Evolutionary conservation across 1,140 invertebrate species (phyloP), one percentile per base, ranked within the genome.

Genomic region (Drosophila aff.): DNA sequence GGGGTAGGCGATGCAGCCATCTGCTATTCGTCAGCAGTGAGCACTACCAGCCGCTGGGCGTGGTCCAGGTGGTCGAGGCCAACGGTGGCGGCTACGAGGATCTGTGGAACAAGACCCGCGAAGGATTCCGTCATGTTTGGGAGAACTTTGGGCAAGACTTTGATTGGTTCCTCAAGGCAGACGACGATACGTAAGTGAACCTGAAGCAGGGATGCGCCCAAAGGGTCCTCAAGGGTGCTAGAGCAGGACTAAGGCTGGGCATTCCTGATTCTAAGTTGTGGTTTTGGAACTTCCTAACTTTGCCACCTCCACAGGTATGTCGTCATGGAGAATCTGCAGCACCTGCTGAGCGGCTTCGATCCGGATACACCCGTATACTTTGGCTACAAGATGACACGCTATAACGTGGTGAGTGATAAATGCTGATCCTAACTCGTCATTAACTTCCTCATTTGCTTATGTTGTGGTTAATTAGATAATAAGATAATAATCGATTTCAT

Each of bases 101-200:
- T 92, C 93, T 99, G n/a, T 99, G 98, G 97, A 97, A 96, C 8
- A 99, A 99, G 93, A 99, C 98, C 0, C 98, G 98, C 93, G 96
- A 96, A 82, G 98, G 97, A 1, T 99, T 99, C 91, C 95, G 96
- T 82, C 97, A 98, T 91, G 94, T 97, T 13, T 98, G 97, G 91
- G 94, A 96, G 52, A 93, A 97, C 82, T 96, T 98, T 89, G 93
- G 95, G 21, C 94, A 97, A 76, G 94, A 97, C 68, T 96, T 95
- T 31, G 98, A 99, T 93, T 99, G 97, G 97, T 98, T 98, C 91
- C 94, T 98, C 79, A 99, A 99, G 93, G 97, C 97, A 31, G 98
- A 99, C 86, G 98, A 98, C 93, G 98, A 99, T 91, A 98, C 98
- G 94, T 98, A 93, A 94, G 96, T 95, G 72, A 26, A 4, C 15